Base-by-base conservation (phyloP, 2,797 vertebrate genomes). In the Macrochelys suwanniensis region DNA sequence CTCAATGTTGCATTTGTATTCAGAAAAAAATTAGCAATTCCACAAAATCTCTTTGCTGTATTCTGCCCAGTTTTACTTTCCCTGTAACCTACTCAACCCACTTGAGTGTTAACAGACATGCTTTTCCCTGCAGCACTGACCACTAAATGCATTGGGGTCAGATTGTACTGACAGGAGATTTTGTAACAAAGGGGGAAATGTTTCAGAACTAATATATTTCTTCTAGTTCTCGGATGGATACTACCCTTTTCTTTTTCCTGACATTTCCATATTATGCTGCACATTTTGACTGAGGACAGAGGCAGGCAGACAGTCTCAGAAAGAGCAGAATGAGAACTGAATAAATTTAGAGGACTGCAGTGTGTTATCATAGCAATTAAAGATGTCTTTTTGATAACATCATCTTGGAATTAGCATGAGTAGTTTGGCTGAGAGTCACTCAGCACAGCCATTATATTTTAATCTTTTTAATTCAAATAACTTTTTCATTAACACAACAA, bases 41-140 rank as follows among this genome's bases (percentile, higher is more conserved):
- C 37, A 51, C 31, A 37, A 10, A 50, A 59, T 74, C 88, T 81
- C n/a, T 85, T 76, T 47, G 57, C 92, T 85, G 91, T 42, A 88
- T 95, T 93, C 81, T 89, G 59, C 89, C 76, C 17, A 82, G 78
- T 87, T 91, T 90, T 65, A 47, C 33, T 81, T 87, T 84, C 78
- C 23, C 50, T 89, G 33, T 31, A 74, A 82, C 25, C 45, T 74
- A 59, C 53, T 59, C 51, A 92, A 42, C 65, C 26, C 74, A 88
- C 2, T 77, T 82, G 57, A 79, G 57, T 7, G 37, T 57, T 42
- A 88, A 83, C 83, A 85, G 68, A 50, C 56, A 42, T 6, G 25
- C 12, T 87, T 76, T 88, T 37, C 42, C 56, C 53, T 47, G 78
- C 33, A 89, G 59, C 59, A 31, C 50, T 23, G 23, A 82, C 81